Evolutionary conservation across 1,140 invertebrate species (phyloP), one percentile per base, ranked within the genome.

Genomic region (Coelopa frigida): DNA sequence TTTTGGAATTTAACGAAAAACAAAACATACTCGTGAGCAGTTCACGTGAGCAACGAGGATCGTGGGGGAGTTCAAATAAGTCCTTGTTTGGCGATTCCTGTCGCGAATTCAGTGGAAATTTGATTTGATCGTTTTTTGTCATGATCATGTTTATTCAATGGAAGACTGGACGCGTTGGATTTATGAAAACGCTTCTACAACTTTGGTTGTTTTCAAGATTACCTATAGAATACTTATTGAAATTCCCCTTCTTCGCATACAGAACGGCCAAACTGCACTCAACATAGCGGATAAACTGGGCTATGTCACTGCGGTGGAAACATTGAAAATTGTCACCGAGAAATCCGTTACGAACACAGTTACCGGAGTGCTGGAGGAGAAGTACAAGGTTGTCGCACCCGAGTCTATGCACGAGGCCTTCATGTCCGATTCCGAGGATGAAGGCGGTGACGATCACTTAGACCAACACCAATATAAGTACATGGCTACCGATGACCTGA

Each of bases 321-420:
- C 94, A 5, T 72, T 99, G 21, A 92, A 95, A 66, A 84, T 93
- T 11, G 91, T 99, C n/a, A 98, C 96, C 0, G 90, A 96, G 75
- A 93, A 84, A 41, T 85, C 74, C 48, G 82, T 77, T 58, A 88
- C 80, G 35, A 91, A 83, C 33, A 87, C 77, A 51, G 59, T 73
- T 36, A 79, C 79, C 20, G 74, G 58, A 20, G 8, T 76, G 70
- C 22, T 61, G 7, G 57, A 62, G 69, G 94, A 98, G 61, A 95
- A 97, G 71, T 98, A 97, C 70, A 85, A 87, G 72, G 94, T 98
- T 15, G 85, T 96, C 38, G 89, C 92, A 29, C 96, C 96, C 0
- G 96, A 99, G 75, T 86, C 90, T 22, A 99, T 99, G 96, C 93
- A 98, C 66, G 96, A 99, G 72, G 93, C 92, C 23, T 92, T 98